A percentile compares a stretch with the other conserved stretches of the same genome.
Conservation (phyloP, 2,113 vertebrate species). For the Nansenia antarctica region DNA sequence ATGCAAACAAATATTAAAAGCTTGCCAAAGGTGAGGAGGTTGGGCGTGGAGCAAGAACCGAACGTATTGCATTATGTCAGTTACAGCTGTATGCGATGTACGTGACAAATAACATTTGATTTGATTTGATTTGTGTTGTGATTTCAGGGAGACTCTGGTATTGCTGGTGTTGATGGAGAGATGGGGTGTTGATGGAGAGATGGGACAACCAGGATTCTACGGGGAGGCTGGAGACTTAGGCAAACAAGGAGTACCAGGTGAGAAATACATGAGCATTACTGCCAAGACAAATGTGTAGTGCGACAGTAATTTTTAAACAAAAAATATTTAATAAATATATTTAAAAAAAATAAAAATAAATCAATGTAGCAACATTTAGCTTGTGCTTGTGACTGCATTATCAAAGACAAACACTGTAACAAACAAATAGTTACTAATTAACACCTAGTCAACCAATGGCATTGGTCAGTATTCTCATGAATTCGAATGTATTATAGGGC, state of each 20-base stretch:
- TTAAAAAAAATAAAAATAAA: too few relatives aligned
- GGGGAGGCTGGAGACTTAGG: constrained; percentile 75
- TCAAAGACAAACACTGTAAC: too few relatives aligned
- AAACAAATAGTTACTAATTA: too few relatives aligned
- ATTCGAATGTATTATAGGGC: constrained; percentile 28
- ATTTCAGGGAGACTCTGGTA: constrained; percentile 72
- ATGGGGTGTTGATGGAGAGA: constrained; percentile 68
- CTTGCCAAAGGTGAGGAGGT: too few relatives aligned
- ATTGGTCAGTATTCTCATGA: background rate
- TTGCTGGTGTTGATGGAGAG: constrained; percentile 71
- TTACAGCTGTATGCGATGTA: too few relatives aligned
- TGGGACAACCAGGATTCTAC: constrained; percentile 73
- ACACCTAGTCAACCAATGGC: constrained; percentile 1
- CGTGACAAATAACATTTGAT: constrained; percentile 18
- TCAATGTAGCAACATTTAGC: too few relatives aligned
- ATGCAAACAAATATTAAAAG: too few relatives aligned
- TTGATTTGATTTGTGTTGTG: constrained; percentile 17
- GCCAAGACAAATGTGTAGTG: background rate
- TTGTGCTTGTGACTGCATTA: too few relatives aligned
- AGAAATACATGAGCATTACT: constrained; percentile 8
- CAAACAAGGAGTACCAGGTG: constrained; percentile 69
- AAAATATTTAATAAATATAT: too few relatives aligned
- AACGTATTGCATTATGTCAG: too few relatives aligned
- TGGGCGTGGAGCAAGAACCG: too few relatives aligned
- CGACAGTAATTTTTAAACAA: too few relatives aligned